These are phyloP conservation scores for Glyptemys insculpta DNA, from an alignment of 2,797 vertebrate genomes.

Conservation along the genomic window DNA sequence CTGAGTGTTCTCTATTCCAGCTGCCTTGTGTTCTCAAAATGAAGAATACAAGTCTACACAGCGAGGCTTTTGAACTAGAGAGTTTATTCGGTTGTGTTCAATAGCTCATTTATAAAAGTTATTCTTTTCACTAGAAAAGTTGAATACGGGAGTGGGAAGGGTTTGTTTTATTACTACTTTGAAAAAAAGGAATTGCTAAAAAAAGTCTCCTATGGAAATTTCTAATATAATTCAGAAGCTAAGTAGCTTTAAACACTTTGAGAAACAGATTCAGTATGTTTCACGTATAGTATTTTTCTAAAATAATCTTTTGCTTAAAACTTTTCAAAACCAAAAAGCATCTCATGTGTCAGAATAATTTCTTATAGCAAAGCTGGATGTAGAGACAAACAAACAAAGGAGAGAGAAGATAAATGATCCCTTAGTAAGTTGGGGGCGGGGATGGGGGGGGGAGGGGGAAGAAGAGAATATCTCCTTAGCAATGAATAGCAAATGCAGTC, in stretches of 20 bases:
- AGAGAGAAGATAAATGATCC: neutral
- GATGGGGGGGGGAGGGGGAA: neutral
- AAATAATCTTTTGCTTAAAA: neutral
- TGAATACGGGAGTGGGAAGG: neutral
- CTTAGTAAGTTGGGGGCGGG: neutral
- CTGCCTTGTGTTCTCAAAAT: neutral
- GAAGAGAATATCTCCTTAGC: neutral
- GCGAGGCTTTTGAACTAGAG: neutral
- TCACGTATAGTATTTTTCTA: neutral
- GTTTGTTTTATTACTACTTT: neutral
- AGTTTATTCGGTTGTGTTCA: neutral
- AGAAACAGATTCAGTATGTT: neutral
- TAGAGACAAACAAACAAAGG: neutral
- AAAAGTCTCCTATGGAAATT: neutral
- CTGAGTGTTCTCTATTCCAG: neutral
- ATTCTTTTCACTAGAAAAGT: neutral
- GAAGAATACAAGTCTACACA: neutral
- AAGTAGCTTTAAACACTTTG: neutral
- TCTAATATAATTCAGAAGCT: neutral
- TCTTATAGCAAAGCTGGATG: neutral
- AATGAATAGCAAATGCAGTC: neutral
- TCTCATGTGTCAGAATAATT: neutral
- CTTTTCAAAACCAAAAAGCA: neutral
- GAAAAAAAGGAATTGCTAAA: neutral
- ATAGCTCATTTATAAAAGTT: neutral